Evolutionary conservation across 2,888 invertebrate species (phyloP).

Genomic region (Iselma pallidipennis): DNA sequence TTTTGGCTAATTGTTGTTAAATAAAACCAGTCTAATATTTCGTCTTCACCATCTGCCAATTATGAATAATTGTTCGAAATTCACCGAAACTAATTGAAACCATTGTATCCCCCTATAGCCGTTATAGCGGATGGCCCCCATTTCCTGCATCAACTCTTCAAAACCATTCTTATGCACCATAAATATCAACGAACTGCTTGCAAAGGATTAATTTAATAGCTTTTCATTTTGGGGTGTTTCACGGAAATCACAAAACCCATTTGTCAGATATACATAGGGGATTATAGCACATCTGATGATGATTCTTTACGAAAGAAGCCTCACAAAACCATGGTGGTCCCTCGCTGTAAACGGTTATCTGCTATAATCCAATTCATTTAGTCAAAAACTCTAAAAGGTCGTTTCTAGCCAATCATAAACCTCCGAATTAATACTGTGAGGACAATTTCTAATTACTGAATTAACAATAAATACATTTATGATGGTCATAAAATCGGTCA

Average conservation of each 20-base stretch:
- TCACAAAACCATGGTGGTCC: background rate
- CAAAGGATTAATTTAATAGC: conserved; percentile 45
- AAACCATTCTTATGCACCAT: conserved; percentile 29
- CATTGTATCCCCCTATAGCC: conserved; percentile 23
- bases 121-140: conserved; percentile 22
- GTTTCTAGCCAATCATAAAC: background rate
- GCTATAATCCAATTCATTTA: background rate
- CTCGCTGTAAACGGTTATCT: background rate
- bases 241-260: conserved; percentile 39
- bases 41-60: conserved; percentile 28
- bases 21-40: background rate
- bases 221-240: conserved; percentile 42
- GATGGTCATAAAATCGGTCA: conserved; percentile 23
- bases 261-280: conserved; percentile 26
- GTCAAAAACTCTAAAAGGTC: background rate
- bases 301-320: background rate
- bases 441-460: background rate
- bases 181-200: conserved; percentile 35
- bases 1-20: background rate
- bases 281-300: background rate
- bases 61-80: conserved; percentile 29
- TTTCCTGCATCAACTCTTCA: conserved; percentile 31
- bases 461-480: conserved; percentile 18
- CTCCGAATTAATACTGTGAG: background rate
- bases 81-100: conserved; percentile 30